A percentile compares a stretch with the other conserved stretches of the same genome.
These are phyloP conservation scores for Lycophotia porphyrea DNA, from an alignment of 2,888 invertebrate genomes.

Conservation along the genomic window DNA sequence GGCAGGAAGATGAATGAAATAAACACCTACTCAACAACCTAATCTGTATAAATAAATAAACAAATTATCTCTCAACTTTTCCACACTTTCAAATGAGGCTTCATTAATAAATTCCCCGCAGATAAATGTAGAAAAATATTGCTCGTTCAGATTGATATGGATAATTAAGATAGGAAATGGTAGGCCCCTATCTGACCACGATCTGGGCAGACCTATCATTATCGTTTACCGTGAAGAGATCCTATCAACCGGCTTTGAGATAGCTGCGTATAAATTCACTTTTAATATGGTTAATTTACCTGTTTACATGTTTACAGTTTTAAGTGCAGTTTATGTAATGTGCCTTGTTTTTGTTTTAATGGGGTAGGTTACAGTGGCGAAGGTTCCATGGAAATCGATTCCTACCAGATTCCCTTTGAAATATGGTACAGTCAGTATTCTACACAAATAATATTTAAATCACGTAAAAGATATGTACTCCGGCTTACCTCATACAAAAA, in stretches of 20 bases:
- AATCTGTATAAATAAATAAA: constrained; percentile 1
- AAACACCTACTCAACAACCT: background rate
- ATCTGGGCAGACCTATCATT: constrained; percentile 57
- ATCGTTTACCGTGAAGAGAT: constrained; percentile 57
- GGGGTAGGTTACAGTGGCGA: background rate
- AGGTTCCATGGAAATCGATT: no score
- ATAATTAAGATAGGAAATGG: constrained; percentile 58
- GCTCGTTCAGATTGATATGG: constrained; percentile 53
- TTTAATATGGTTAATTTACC: constrained; percentile 47
- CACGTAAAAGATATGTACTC: no score
- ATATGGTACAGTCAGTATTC: no score
- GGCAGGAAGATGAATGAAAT: background rate
- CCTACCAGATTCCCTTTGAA: no score
- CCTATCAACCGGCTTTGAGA: constrained; percentile 41
- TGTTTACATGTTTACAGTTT: constrained; percentile 25
- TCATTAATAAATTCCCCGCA: constrained; percentile 37
- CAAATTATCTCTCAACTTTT: constrained; percentile 16
- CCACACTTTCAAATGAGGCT: constrained; percentile 34
- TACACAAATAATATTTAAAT: no score
- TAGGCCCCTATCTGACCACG: constrained; percentile 46
- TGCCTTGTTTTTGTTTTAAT: constrained; percentile 25
- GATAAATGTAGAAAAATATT: constrained; percentile 50
- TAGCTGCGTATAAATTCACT: constrained; percentile 50
- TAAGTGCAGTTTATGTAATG: constrained; percentile 32
- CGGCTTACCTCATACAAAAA: no score